phyloP scores from a whole-genome alignment of 2,888 invertebrate genomes.

The Drosophila mimica region DNA sequence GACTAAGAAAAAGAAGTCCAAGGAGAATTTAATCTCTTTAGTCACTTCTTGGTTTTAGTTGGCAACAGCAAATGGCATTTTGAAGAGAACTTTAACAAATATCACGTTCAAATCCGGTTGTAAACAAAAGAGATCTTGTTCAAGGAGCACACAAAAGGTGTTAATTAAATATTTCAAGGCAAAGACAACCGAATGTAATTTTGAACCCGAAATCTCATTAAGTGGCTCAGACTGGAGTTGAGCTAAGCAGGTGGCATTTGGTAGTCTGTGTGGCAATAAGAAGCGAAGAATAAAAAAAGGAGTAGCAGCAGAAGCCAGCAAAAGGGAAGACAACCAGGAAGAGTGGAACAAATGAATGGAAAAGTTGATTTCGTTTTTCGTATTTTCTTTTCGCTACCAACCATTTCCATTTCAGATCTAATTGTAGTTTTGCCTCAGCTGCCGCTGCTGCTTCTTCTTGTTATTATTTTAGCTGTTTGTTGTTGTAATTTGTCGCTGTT shows the following conservation, averaged over 20 bases:
- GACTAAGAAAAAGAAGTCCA: neutral
- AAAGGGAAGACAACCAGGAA: constrained; percentile 7
- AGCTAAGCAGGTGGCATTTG: constrained; percentile 59
- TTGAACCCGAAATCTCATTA: constrained; percentile 73
- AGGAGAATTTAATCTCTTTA: neutral
- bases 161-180: constrained; percentile 74
- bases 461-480: constrained; percentile 20
- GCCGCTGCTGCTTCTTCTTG: neutral
- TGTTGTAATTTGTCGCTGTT: constrained; percentile 64
- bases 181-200: constrained; percentile 61
- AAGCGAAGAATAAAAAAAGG: neutral
- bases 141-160: constrained; percentile 41
- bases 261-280: constrained; percentile 10
- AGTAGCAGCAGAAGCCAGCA: neutral
- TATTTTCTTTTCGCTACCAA: constrained; percentile 26
- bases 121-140: constrained; percentile 4
- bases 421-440: constrained; percentile 26
- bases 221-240: constrained; percentile 41
- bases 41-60: neutral
- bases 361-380: constrained; percentile 42
- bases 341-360: constrained; percentile 29
- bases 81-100: constrained; percentile 20
- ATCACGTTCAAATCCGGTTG: constrained; percentile 25
- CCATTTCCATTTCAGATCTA: constrained; percentile 10
- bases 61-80: constrained; percentile 2